phyloP scores from a whole-genome alignment of 1,140 invertebrate genomes.

The Drosophila baimaii region DNA sequence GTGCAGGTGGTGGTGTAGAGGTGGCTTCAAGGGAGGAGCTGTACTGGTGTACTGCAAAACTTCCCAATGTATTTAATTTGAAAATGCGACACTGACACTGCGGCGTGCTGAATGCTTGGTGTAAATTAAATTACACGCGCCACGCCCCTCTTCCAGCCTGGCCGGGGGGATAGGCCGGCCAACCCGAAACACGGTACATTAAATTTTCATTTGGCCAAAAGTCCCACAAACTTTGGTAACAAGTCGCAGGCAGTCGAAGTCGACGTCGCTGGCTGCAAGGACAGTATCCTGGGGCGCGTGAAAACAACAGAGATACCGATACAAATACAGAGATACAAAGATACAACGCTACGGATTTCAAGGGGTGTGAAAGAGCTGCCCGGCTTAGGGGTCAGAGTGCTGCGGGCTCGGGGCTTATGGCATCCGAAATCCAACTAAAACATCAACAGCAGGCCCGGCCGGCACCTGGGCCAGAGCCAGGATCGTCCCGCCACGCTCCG shows the following conservation, averaged over 20 bases:
- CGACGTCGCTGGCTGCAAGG: slow-evolving; percentile 21
- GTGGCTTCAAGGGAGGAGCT: not conserved
- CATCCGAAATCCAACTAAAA: slow-evolving; percentile 19
- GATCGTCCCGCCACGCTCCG: not conserved
- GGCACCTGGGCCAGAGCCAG: slow-evolving; percentile 35
- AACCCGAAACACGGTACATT: slow-evolving; percentile 58
- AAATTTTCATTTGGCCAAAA: slow-evolving; percentile 64
- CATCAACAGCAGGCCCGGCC: slow-evolving; percentile 17
- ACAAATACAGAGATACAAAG: slow-evolving; percentile 24
- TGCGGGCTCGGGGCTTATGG: slow-evolving; percentile 33
- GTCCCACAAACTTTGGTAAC: slow-evolving; percentile 59
- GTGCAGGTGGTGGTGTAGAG: not conserved
- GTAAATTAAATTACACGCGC: slow-evolving; percentile 62
- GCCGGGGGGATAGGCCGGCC: slow-evolving; percentile 35
- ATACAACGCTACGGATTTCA: slow-evolving; percentile 9
- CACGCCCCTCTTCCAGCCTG: slow-evolving; percentile 26
- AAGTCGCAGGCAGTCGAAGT: slow-evolving; percentile 45
- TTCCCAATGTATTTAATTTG: slow-evolving; percentile 59
- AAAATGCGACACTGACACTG: slow-evolving; percentile 63
- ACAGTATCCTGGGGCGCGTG: slow-evolving; percentile 29
- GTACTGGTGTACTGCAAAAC: slow-evolving; percentile 8
- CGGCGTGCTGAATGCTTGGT: slow-evolving; percentile 52
- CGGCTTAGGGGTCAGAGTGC: slow-evolving; percentile 40
- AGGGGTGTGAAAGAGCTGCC: slow-evolving; percentile 23
- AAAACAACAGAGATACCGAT: slow-evolving; percentile 26